Evolutionary conservation across 2,888 invertebrate genomes (phyloP).

Genomic region (Choristoneura rosaceana): DNA sequence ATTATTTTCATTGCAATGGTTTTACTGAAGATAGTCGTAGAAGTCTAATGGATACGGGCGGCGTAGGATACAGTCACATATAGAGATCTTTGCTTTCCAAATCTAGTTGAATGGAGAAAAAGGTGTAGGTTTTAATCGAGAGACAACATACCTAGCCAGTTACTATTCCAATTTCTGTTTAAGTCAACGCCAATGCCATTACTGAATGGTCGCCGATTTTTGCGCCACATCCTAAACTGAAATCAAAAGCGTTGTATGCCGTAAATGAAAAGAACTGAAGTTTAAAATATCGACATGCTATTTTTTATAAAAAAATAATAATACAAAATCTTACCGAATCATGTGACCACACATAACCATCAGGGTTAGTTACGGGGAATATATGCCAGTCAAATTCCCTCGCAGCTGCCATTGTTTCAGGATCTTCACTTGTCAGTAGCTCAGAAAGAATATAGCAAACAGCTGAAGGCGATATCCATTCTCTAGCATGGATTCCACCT

Average conservation of each 20-base stretch:
- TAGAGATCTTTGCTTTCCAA: too few relatives aligned
- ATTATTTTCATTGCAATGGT: too few relatives aligned
- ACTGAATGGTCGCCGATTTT: slow-evolving; percentile 76
- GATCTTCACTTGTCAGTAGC: slow-evolving; percentile 82
- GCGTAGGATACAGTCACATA: too few relatives aligned
- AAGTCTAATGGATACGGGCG: too few relatives aligned
- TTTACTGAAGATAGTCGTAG: too few relatives aligned
- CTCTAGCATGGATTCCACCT: slow-evolving; percentile 89
- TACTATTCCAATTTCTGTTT: slow-evolving; percentile 89
- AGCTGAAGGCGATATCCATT: slow-evolving; percentile 90
- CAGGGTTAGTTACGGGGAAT: slow-evolving; percentile 91
- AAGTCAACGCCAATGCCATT: slow-evolving; percentile 88
- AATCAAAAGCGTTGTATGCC: slow-evolving; percentile 52
- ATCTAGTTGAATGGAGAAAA: too few relatives aligned
- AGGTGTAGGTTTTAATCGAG: background rate
- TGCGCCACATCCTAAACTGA: slow-evolving; percentile 90
- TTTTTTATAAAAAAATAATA: slow-evolving; percentile 6
- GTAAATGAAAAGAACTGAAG: too few relatives aligned
- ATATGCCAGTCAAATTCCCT: slow-evolving; percentile 90
- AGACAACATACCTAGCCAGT: slow-evolving; percentile 83
- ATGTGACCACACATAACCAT: slow-evolving; percentile 90
- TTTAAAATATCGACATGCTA: too few relatives aligned
- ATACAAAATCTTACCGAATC: slow-evolving; percentile 79
- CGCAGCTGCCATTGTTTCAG: slow-evolving; percentile 75
- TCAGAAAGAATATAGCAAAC: slow-evolving; percentile 87